These are phyloP conservation scores for Linnaemya vulpina DNA, from an alignment of 2,888 invertebrate species.

Conservation along the genomic window DNA sequence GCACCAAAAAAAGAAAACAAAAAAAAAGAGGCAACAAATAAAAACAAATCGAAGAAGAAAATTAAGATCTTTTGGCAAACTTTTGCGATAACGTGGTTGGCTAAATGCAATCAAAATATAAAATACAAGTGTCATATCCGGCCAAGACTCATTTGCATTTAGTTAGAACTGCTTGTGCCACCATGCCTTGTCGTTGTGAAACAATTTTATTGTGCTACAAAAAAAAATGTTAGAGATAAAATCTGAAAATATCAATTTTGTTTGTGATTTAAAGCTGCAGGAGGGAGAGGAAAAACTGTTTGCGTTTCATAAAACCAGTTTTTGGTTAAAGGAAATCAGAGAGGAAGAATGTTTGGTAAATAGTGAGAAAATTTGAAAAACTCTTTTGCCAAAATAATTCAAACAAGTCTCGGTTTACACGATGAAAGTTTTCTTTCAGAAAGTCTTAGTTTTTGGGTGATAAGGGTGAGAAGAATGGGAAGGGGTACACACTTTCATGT, in stretches of 20 bases:
- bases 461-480: no score
- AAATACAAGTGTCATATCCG: constrained; percentile 71
- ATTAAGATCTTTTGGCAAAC: constrained; percentile 34
- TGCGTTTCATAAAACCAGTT: constrained; percentile 23
- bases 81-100: constrained; percentile 36
- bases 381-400: background rate
- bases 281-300: background rate
- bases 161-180: constrained; percentile 36
- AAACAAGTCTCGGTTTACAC: no score
- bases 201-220: background rate
- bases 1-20: background rate
- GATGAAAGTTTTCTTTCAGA: no score
- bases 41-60: no score
- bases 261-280: background rate
- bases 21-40: constrained; percentile 5
- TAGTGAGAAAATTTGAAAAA: background rate
- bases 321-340: background rate
- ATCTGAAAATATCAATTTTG: constrained; percentile 30
- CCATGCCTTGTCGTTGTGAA: background rate
- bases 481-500: no score
- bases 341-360: background rate
- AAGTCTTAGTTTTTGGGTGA: no score
- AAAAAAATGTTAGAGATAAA: constrained; percentile 4
- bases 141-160: constrained; percentile 71
- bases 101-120: constrained; percentile 65